Conservation (phyloP, 2,888 invertebrate species). For the Platycheirus albimanus region DNA sequence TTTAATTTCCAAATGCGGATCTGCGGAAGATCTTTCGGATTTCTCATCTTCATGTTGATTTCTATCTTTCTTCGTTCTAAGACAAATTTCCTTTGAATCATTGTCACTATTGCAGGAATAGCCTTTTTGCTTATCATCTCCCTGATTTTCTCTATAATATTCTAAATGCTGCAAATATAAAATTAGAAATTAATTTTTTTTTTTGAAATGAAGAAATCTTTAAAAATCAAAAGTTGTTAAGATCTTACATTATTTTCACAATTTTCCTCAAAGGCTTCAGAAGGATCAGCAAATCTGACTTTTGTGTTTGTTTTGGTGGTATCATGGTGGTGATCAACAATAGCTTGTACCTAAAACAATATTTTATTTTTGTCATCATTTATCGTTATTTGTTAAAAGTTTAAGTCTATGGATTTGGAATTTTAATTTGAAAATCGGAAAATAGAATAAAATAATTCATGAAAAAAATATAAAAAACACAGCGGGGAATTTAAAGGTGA, state of each 20-base stretch:
- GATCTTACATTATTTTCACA: constrained; percentile 63
- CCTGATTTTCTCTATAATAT: constrained; percentile 75
- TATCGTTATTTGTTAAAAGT: too few relatives aligned
- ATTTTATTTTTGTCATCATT: too few relatives aligned
- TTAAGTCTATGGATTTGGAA: too few relatives aligned
- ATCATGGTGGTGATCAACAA: constrained; percentile 95
- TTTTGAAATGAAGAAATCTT: neutral
- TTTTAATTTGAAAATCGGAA: too few relatives aligned
- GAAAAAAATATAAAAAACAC: too few relatives aligned
- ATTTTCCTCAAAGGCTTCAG: constrained; percentile 63
- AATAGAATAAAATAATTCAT: too few relatives aligned
- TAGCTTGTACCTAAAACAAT: constrained; percentile 91
- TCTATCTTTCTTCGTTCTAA: constrained; percentile 62
- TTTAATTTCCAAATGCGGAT: constrained; percentile 62
- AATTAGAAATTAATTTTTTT: too few relatives aligned
- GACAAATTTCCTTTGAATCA: constrained; percentile 65
- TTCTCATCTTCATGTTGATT: constrained; percentile 70
- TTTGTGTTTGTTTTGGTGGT: constrained; percentile 91
- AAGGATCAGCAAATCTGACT: constrained; percentile 92
- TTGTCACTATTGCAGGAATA: constrained; percentile 63
- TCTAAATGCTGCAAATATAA: constrained; percentile 54
- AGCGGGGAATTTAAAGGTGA: too few relatives aligned
- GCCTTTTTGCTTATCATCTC: constrained; percentile 73
- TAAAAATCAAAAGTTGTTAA: neutral
- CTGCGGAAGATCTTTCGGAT: constrained; percentile 65